Conservation (phyloP, 2,888 invertebrate genomes). For the Diplolepis rosae region DNA sequence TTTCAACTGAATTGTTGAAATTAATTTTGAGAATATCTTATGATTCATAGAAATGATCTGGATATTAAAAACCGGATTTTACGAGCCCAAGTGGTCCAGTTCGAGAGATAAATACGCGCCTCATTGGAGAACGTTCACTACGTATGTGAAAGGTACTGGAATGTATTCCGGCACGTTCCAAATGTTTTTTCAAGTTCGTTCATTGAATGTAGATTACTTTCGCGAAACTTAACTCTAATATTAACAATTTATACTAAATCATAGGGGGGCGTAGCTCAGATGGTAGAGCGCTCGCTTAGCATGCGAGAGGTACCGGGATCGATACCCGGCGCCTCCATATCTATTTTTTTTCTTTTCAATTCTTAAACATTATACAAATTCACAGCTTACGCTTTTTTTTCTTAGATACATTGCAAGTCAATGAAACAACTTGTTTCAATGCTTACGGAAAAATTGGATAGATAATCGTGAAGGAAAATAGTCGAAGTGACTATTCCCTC, state of each 20-base stretch:
- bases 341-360: too few species aligned
- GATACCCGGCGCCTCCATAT: slow-evolving; percentile 71
- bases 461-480: too few species aligned
- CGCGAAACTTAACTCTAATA: not conserved
- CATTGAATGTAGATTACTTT: not conserved
- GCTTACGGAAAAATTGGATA: too few species aligned
- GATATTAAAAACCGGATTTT: not conserved
- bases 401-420: too few species aligned
- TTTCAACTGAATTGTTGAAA: too few species aligned
- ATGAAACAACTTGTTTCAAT: too few species aligned
- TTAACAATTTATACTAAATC: not conserved
- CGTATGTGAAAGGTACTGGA: slow-evolving; percentile 60
- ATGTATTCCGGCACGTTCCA: slow-evolving; percentile 61
- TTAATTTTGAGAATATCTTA: too few species aligned
- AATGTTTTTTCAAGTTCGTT: slow-evolving; percentile 4
- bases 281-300: slow-evolving; percentile 72
- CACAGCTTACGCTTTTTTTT: too few species aligned
- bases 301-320: slow-evolving; percentile 72
- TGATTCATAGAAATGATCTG: not conserved
- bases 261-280: slow-evolving; percentile 72
- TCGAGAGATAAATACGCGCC: not conserved
- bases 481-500: too few species aligned
- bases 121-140: slow-evolving; percentile 57
- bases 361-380: too few species aligned
- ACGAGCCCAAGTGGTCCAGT: slow-evolving; percentile 58